Base-by-base conservation (phyloP, 2,797 vertebrate species). In the Synaphobranchus kaupii region DNA sequence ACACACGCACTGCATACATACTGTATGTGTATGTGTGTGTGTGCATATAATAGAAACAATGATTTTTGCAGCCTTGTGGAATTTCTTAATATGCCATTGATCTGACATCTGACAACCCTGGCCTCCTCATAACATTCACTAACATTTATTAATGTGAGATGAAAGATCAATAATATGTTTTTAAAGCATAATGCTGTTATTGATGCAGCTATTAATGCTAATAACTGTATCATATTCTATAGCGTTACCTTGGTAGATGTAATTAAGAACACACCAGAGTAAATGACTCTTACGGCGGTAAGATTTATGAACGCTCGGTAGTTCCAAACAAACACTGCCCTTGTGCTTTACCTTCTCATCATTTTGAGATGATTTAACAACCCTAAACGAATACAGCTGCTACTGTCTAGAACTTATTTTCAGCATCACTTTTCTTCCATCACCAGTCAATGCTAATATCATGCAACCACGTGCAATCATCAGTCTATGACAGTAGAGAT, bases 181-280 rank as follows among this genome's bases (percentile, higher is more conserved):
- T 31, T 71, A 71, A 71, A 71, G 68, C 12, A 31, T 71, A 31
- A 71, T 71, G 68, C 68, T 71, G 68, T 31, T 31, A 34, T 71
- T 71, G 68, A 71, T 71, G n/a, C n/a, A 15, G 28, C n/a, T 71
- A 71, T 71, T 71, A 71, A 71, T 71, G 28, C 68, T 71, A 71
- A 31, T 28, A 31, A 71, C 28, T 31, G 63, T 28, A 71, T 71
- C 68, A 71, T 34, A 31, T 31, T 71, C 25, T 28, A 15, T 28
- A 4, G 68, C 13, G n/a, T 13, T 71, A 71, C n/a, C 68, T 31
- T 12, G 68, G 68, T 13, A 34, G 68, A 34, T 13, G 31, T 25
- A 66, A 66, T 71, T 8, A 71, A 71, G 73, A 76, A 44, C 34
- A 44, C 73, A 17, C 28, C 31, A 9, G 34, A 76, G 13, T 76